A percentile compares a stretch with the other conserved stretches of the same genome.
phyloP scores from a whole-genome alignment of 2,113 vertebrate genomes.

The Lucifuga dentata region DNA sequence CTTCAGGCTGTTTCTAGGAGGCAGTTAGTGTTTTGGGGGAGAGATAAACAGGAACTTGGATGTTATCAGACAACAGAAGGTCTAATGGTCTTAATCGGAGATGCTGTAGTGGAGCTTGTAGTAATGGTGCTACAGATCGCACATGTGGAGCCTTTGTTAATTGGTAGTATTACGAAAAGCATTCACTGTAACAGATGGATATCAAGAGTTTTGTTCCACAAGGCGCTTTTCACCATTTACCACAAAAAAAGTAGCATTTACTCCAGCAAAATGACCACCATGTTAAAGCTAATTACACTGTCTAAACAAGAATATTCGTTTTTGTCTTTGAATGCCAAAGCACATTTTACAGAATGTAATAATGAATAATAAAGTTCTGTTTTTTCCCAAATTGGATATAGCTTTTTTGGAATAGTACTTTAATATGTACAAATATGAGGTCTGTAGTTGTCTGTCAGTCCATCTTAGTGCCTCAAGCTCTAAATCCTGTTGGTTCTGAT shows the following conservation, averaged over 20 bases:
- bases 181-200: slow-evolving; percentile 70
- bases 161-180: slow-evolving; percentile 60
- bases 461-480: slow-evolving; percentile 69
- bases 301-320: not conserved
- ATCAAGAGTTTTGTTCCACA: slow-evolving; percentile 56
- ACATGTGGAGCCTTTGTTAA: slow-evolving; percentile 61
- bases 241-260: slow-evolving; percentile 27
- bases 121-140: slow-evolving; percentile 62
- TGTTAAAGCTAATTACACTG: slow-evolving; percentile 17
- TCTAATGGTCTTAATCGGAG: slow-evolving; percentile 75
- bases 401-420: slow-evolving; percentile 5
- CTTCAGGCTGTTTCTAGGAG: slow-evolving; percentile 66
- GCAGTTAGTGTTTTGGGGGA: slow-evolving; percentile 64
- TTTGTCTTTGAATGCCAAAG: slow-evolving; percentile 8
- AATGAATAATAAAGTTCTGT: slow-evolving; percentile 24
- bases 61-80: slow-evolving; percentile 72
- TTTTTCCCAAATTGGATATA: slow-evolving; percentile 8
- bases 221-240: slow-evolving; percentile 39
- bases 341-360: not conserved
- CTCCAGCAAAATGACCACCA: slow-evolving; percentile 22
- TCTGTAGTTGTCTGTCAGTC: slow-evolving; percentile 71
- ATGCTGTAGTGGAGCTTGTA: slow-evolving; percentile 62
- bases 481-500: slow-evolving; percentile 75
- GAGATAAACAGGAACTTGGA: slow-evolving; percentile 74
- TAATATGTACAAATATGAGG: slow-evolving; percentile 41